phyloP scores from a whole-genome alignment of 2,113 vertebrate genomes.

The Elgaria multicarinata region DNA sequence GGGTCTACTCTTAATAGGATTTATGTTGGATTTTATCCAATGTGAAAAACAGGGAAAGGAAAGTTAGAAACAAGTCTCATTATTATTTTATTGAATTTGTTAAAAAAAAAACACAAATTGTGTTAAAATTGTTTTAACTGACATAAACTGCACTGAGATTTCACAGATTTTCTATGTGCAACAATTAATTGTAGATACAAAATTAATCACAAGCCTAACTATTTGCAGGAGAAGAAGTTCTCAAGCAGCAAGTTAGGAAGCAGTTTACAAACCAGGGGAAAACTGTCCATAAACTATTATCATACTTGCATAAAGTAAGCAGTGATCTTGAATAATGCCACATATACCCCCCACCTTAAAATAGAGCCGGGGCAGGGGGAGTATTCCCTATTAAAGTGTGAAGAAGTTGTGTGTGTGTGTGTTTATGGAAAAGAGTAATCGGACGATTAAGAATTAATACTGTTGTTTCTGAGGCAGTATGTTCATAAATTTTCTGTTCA shows the following conservation, averaged over 20 bases:
- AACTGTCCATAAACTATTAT: neutral
- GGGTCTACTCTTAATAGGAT: too few species aligned
- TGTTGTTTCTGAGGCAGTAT: neutral
- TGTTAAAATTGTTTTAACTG: neutral
- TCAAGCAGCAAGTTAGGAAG: neutral
- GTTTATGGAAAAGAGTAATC: neutral
- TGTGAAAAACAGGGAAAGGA: neutral
- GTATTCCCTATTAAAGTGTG: neutral
- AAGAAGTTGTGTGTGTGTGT: neutral
- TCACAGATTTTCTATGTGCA: too few species aligned
- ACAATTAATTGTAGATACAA: neutral
- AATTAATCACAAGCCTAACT: accelerated
- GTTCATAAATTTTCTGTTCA: neutral
- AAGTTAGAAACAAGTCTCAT: neutral
- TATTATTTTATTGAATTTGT: neutral
- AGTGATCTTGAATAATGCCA: neutral
- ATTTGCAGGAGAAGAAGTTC: neutral
- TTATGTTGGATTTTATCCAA: too few species aligned
- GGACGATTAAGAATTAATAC: neutral
- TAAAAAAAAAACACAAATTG: neutral
- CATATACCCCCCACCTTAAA: neutral
- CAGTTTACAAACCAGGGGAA: neutral
- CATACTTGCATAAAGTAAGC: neutral
- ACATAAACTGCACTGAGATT: neutral
- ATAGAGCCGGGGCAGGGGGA: neutral